phyloP scores from a whole-genome alignment of 2,888 invertebrate genomes.

The Synanthedon tipuliformis region DNA sequence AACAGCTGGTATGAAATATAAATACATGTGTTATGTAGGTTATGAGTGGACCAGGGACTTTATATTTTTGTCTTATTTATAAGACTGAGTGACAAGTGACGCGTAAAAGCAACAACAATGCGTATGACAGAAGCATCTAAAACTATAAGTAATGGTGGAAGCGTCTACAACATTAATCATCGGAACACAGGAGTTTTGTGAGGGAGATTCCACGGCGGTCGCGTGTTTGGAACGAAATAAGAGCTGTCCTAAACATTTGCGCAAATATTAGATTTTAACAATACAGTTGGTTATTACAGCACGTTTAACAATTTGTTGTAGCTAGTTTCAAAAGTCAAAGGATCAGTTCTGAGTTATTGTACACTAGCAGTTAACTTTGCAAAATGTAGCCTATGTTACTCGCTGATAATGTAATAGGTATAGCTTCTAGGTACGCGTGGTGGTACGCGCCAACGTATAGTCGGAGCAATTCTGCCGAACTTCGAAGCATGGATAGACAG shows the following conservation, averaged over 20 bases:
- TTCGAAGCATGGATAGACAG: too few relatives aligned
- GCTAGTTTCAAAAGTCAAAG: too few relatives aligned
- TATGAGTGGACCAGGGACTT: constrained; percentile 1
- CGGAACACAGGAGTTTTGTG: constrained; percentile 10
- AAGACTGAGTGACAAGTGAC: constrained; percentile 2
- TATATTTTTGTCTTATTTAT: constrained; percentile 1
- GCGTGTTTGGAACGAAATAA: constrained; percentile 17
- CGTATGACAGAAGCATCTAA: constrained; percentile 8
- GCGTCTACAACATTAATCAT: constrained; percentile 21
- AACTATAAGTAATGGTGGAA: constrained; percentile 15
- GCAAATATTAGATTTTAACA: not conserved
- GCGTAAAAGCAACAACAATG: constrained; percentile 9
- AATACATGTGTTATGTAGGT: constrained; percentile 6
- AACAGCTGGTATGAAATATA: too few relatives aligned
- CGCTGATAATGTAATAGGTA: too few relatives aligned
- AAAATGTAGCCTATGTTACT: too few relatives aligned
- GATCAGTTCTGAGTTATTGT: too few relatives aligned
- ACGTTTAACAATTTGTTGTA: too few relatives aligned
- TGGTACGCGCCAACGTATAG: too few relatives aligned
- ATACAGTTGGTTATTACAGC: not conserved
- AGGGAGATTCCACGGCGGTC: constrained; percentile 12
- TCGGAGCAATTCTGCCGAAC: too few relatives aligned
- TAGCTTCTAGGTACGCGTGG: too few relatives aligned
- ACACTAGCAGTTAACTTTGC: too few relatives aligned
- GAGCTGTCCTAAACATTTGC: constrained; percentile 20